phyloP scores from a whole-genome alignment of 2,113 vertebrate genomes.

The Cervus canadensis region DNA sequence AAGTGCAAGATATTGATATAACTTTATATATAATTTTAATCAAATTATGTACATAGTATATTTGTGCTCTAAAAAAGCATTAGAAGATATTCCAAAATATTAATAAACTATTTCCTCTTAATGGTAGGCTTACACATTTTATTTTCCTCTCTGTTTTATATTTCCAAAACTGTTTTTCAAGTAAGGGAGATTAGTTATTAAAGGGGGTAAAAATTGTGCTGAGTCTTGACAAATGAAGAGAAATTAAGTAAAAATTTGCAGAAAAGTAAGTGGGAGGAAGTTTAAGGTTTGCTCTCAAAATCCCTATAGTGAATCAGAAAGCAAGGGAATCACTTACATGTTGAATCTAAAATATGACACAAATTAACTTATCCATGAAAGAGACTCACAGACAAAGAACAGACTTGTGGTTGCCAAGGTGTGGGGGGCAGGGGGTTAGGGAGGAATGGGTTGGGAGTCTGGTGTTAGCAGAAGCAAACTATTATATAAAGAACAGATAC shows the following conservation, averaged over 20 bases:
- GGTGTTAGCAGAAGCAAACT: neutral
- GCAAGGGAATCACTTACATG: neutral
- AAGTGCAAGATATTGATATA: neutral
- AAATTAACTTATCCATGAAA: neutral
- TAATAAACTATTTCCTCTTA: neutral
- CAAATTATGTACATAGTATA: neutral
- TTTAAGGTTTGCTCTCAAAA: neutral
- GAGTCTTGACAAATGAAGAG: neutral
- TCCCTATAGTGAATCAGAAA: neutral
- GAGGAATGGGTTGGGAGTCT: neutral
- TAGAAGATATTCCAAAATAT: neutral
- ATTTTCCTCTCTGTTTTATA: neutral
- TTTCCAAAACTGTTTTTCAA: neutral
- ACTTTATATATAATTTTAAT: neutral
- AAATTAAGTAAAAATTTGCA: neutral
- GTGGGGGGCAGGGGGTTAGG: neutral
- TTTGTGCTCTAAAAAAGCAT: neutral
- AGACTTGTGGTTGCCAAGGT: neutral
- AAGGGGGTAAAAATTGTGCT: neutral
- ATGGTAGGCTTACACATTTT: neutral
- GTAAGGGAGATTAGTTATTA: neutral
- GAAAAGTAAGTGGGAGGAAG: neutral
- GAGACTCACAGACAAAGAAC: neutral
- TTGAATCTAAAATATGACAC: neutral
- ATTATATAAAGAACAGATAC: neutral